phyloP scores from a whole-genome alignment of 2,797 vertebrate species.

The Enteromius trimaculatus region DNA sequence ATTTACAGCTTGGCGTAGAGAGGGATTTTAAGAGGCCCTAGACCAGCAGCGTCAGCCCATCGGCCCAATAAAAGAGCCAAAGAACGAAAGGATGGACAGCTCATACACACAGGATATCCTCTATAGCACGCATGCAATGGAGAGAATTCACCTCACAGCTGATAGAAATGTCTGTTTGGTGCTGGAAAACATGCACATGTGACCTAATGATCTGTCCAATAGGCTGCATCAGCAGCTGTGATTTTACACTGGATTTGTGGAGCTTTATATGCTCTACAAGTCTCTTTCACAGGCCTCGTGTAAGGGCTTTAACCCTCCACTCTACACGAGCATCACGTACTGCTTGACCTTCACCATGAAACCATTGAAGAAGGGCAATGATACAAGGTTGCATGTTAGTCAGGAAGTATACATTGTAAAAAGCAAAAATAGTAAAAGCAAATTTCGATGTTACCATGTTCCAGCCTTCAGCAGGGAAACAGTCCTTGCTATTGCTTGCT shows the following conservation, averaged over 20 bases:
- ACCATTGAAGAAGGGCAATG: neutral
- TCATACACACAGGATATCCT: slow-evolving; percentile 57
- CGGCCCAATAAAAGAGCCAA: slow-evolving; percentile 57
- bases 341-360: slow-evolving; percentile 10
- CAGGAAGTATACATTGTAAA: neutral
- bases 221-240: slow-evolving; percentile 16
- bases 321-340: slow-evolving; percentile 23
- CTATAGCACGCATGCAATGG: slow-evolving; percentile 17
- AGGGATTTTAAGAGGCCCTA: slow-evolving; percentile 36
- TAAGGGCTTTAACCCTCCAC: slow-evolving; percentile 16
- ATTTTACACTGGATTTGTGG: slow-evolving; percentile 16
- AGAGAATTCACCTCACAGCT: slow-evolving; percentile 20
- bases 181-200: neutral
- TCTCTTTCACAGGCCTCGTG: slow-evolving; percentile 19
- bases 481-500: neutral
- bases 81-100: slow-evolving; percentile 39
- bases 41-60: slow-evolving; percentile 39
- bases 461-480: neutral
- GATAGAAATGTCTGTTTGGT: slow-evolving; percentile 22
- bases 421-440: neutral
- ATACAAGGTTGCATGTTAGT: neutral
- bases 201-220: slow-evolving; percentile 2
- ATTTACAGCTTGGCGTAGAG: slow-evolving; percentile 30
- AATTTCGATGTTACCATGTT: neutral
- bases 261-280: neutral